Conservation (phyloP, 2,113 vertebrate genomes). For the Orycteropus afer region DNA sequence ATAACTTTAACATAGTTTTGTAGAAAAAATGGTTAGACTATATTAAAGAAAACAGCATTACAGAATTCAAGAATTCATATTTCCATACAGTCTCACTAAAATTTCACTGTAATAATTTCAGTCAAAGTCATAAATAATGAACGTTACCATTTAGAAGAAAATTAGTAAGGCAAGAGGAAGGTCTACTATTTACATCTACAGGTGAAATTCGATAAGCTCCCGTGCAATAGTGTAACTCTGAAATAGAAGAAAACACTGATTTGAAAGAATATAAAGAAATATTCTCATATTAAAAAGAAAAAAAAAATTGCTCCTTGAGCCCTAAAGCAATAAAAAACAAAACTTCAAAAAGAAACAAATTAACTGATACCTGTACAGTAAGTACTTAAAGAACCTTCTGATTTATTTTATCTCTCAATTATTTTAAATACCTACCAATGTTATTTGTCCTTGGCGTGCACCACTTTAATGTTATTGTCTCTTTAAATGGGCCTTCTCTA, state of each 20-base stretch:
- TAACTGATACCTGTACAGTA: background rate
- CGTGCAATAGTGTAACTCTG: slow-evolving; percentile 98
- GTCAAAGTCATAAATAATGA: slow-evolving; percentile 44
- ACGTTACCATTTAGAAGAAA: slow-evolving; percentile 98
- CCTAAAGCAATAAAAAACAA: slow-evolving; percentile 16
- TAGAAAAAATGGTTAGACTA: background rate
- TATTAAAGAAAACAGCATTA: background rate
- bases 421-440: slow-evolving; percentile 89
- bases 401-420: background rate
- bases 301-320: background rate
- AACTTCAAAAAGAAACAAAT: background rate
- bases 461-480: slow-evolving; percentile 98
- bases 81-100: background rate
- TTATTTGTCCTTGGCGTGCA: slow-evolving; percentile 98
- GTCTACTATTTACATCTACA: slow-evolving; percentile 98
- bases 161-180: slow-evolving; percentile 99
- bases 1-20: slow-evolving; percentile 31
- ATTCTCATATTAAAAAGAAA: slow-evolving; percentile 10
- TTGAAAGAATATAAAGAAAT: slow-evolving; percentile 70
- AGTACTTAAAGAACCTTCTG: background rate
- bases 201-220: slow-evolving; percentile 98
- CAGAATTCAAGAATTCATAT: background rate
- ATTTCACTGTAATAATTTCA: slow-evolving; percentile 4
- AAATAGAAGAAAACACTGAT: slow-evolving; percentile 82
- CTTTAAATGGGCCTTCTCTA: slow-evolving; percentile 94